These are phyloP conservation scores for Caenorhabditis panamensis DNA, from an alignment of 2,888 invertebrate genomes.

Conservation along the genomic window DNA sequence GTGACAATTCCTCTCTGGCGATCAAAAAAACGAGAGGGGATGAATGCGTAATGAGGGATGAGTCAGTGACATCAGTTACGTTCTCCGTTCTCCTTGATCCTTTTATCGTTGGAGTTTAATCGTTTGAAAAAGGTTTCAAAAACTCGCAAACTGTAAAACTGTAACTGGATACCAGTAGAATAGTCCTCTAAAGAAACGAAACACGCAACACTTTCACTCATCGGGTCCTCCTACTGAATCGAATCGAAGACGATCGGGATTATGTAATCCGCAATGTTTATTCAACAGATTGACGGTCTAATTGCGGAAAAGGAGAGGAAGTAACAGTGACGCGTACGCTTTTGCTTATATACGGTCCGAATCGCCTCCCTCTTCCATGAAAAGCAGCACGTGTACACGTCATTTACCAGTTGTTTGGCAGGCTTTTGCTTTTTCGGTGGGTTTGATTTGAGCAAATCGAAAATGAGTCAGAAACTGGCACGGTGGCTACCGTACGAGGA, in stretches of 20 bases:
- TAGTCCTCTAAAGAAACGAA: constrained; percentile 39
- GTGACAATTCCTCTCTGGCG: background rate
- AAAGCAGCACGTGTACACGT: constrained; percentile 40
- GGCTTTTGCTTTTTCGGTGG: background rate
- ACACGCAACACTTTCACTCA: constrained; percentile 53
- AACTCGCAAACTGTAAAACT: constrained; percentile 15
- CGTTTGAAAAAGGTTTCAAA: constrained; percentile 1
- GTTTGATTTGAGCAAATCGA: constrained; percentile 25
- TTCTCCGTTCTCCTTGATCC: no score
- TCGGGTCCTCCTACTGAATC: no score
- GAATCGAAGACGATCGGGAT: constrained; percentile 52
- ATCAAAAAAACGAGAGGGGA: constrained; percentile 21
- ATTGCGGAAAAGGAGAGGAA: constrained; percentile 44
- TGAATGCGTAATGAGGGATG: constrained; percentile 11
- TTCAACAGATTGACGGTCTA: constrained; percentile 49
- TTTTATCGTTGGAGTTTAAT: no score
- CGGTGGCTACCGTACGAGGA: no score
- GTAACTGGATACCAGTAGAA: constrained; percentile 45
- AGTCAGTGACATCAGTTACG: constrained; percentile 50
- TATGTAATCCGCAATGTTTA: constrained; percentile 58
- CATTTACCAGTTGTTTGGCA: constrained; percentile 36
- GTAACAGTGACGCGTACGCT: constrained; percentile 27
- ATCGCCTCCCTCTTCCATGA: no score
- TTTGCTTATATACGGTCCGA: constrained; percentile 42
- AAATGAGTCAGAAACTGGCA: constrained; percentile 27